Conservation (phyloP, 2,888 invertebrate species). For the Endomychus coccineus region DNA sequence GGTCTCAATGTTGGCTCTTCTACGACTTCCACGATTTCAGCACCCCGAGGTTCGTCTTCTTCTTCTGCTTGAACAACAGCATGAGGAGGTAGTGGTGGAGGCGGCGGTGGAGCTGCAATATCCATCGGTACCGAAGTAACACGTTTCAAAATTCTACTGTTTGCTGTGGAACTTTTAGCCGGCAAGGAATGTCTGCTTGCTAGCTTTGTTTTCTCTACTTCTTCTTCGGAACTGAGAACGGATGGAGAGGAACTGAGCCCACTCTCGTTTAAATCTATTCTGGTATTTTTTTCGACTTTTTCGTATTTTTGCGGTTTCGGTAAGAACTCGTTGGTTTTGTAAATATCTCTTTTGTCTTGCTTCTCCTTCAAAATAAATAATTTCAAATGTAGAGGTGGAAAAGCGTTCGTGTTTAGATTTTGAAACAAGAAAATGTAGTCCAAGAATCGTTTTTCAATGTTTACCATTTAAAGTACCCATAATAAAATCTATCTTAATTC, state of each 20-base stretch:
- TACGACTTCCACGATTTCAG: conserved; percentile 49
- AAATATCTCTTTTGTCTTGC: conserved; percentile 24
- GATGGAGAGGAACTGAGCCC: conserved; percentile 42
- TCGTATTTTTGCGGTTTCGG: conserved; percentile 40
- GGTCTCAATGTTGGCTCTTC: conserved; percentile 63
- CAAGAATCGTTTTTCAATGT: too few relatives aligned
- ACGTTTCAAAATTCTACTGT: conserved; percentile 44
- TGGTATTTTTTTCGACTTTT: conserved; percentile 16
- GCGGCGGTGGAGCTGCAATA: conserved; percentile 50
- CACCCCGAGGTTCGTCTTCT: conserved; percentile 34
- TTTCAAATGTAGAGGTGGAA: too few relatives aligned
- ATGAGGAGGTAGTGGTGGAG: conserved; percentile 54
- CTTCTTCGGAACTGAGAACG: conserved; percentile 36
- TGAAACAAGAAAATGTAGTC: too few relatives aligned
- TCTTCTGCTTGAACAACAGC: conserved; percentile 10
- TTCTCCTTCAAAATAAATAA: too few relatives aligned
- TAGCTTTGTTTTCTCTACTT: conserved; percentile 37
- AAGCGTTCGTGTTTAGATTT: too few relatives aligned
- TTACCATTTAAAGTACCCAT: too few relatives aligned
- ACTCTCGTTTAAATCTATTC: conserved; percentile 31
- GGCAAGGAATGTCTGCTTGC: conserved; percentile 39
- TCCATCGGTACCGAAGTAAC: conserved; percentile 52
- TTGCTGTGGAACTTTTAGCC: conserved; percentile 20
- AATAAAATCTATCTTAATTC: too few relatives aligned
- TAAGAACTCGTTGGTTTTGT: conserved; percentile 37